phyloP scores from a whole-genome alignment of 2,888 invertebrate genomes.

The Mongoloraphidia duomilia region DNA sequence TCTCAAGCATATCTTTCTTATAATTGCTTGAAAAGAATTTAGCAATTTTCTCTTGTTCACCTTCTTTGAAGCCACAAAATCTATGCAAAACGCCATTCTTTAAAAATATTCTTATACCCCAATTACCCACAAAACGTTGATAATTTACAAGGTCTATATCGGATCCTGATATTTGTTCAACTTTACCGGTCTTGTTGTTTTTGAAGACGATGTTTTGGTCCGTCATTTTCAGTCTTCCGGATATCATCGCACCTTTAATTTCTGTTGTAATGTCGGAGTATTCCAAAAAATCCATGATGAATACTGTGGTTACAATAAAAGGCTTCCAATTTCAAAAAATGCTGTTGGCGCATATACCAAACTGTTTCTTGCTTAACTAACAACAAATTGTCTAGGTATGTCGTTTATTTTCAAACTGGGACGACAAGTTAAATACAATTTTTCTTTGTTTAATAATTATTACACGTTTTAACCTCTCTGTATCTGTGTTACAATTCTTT shows the following conservation, averaged over 20 bases:
- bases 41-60: slow-evolving; percentile 83
- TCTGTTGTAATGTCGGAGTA: slow-evolving; percentile 74
- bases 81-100: slow-evolving; percentile 83
- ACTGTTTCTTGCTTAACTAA: no score
- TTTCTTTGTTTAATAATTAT: no score
- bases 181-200: slow-evolving; percentile 91
- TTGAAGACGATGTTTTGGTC: slow-evolving; percentile 85
- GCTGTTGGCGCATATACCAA: no score
- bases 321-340: no score
- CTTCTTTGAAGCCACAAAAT: slow-evolving; percentile 87
- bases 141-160: slow-evolving; percentile 88
- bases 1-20: slow-evolving; percentile 73
- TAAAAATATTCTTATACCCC: slow-evolving; percentile 78
- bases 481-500: no score
- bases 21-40: slow-evolving; percentile 78
- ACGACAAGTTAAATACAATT: no score
- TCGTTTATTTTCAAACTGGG: no score
- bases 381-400: no score
- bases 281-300: slow-evolving; percentile 67
- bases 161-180: slow-evolving; percentile 69
- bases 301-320: no score
- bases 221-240: slow-evolving; percentile 83
- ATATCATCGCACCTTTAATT: slow-evolving; percentile 76
- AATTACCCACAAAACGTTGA: slow-evolving; percentile 79
- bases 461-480: no score